Conservation (phyloP, 2,797 vertebrate species). For the Aulostomus chinensis region DNA sequence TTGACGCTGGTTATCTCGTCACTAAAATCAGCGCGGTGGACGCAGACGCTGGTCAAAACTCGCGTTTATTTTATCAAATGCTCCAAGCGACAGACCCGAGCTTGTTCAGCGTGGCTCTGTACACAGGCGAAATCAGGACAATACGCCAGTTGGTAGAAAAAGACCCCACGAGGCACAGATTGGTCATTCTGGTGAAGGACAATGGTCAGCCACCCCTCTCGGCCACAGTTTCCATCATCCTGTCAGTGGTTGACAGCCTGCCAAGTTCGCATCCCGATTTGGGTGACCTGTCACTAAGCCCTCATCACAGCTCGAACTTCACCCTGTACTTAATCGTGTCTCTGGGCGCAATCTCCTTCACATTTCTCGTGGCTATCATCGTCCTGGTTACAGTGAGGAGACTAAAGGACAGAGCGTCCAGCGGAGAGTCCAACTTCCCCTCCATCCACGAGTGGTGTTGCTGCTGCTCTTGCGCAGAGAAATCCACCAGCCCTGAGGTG, state of each 20-base stretch:
- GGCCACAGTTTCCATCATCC: constrained; percentile 86
- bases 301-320: constrained; percentile 77
- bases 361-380: constrained; percentile 88
- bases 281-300: constrained; percentile 81
- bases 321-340: constrained; percentile 88
- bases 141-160: constrained; percentile 82
- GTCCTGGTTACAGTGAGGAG: constrained; percentile 84
- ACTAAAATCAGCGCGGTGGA: constrained; percentile 81
- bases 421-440: constrained; percentile 60
- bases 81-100: constrained; percentile 83
- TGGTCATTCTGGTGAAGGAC: constrained; percentile 88
- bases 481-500: constrained; percentile 63
- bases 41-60: constrained; percentile 80
- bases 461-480: constrained; percentile 59
- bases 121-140: constrained; percentile 90
- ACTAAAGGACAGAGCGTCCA: constrained; percentile 68
- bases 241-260: constrained; percentile 87
- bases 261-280: constrained; percentile 84
- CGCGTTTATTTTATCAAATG: constrained; percentile 87
- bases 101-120: constrained; percentile 85
- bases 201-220: constrained; percentile 89
- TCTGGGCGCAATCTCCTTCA: constrained; percentile 86
- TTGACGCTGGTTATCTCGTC: constrained; percentile 84
- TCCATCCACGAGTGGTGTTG: constrained; percentile 14
- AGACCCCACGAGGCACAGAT: constrained; percentile 80